Conservation (phyloP, 2,113 vertebrate species). For the Eclectus roratus region DNA sequence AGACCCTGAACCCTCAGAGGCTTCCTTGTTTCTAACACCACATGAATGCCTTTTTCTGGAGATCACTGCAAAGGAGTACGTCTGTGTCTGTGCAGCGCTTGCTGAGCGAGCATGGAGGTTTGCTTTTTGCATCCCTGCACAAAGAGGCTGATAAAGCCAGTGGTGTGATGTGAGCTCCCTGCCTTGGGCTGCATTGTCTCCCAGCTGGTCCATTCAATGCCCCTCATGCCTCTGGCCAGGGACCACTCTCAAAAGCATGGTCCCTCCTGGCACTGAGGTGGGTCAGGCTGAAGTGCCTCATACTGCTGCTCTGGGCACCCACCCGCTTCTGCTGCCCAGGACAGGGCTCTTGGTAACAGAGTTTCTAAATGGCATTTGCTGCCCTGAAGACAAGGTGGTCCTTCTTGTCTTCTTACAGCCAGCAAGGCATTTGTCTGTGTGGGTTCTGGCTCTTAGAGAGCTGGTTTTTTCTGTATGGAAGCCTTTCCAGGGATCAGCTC, state of each 20-base stretch:
- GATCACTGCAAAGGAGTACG: accelerated
- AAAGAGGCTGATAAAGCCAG: neutral
- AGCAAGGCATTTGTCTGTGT: neutral
- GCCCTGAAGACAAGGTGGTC: neutral
- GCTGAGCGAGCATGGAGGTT: accelerated
- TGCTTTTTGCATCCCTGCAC: neutral
- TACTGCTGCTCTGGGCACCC: neutral
- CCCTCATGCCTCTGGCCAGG: neutral
- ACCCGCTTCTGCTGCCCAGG: neutral
- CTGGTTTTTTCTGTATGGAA: neutral
- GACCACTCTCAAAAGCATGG: neutral
- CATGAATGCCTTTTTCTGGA: neutral
- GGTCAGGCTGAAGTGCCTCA: neutral
- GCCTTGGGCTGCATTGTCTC: neutral
- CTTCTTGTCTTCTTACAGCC: neutral
- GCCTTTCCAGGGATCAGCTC: neutral
- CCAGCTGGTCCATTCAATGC: neutral
- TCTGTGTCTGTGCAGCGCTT: neutral
- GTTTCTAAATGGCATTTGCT: neutral
- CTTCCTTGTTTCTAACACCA: neutral
- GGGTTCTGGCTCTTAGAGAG: neutral
- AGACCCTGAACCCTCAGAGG: neutral
- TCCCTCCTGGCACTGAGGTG: neutral
- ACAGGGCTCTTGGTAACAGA: neutral
- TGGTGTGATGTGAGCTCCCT: neutral